These are phyloP conservation scores for Zelostemma sp. DNA, from an alignment of 1,140 invertebrate species.

Conservation along the genomic window DNA sequence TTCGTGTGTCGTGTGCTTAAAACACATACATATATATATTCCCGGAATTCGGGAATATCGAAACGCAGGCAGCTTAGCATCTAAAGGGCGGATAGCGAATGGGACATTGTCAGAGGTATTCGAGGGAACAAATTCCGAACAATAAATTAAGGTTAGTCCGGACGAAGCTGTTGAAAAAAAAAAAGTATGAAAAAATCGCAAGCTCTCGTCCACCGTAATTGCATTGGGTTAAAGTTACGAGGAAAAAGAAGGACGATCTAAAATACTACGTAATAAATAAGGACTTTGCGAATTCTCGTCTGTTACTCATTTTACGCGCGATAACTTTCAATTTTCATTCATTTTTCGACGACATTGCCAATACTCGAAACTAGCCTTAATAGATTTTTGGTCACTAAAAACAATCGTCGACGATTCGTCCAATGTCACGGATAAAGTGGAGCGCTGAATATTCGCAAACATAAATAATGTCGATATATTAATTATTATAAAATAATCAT, in stretches of 20 bases:
- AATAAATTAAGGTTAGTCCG: conserved; percentile 47
- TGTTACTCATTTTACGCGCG: conserved; percentile 25
- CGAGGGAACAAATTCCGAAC: conserved; percentile 36
- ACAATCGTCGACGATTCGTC: not conserved
- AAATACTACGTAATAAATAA: conserved; percentile 39
- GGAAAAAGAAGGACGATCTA: conserved; percentile 21
- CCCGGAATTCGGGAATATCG: conserved; percentile 41
- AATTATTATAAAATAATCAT: conserved; percentile 43
- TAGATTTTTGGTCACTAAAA: not conserved
- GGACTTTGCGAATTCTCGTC: conserved; percentile 9
- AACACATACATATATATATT: conserved; percentile 49
- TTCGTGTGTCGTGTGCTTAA: conserved; percentile 40
- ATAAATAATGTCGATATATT: conserved; percentile 50
- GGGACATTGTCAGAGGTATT: conserved; percentile 43
- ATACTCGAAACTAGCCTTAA: conserved; percentile 17
- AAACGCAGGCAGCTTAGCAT: conserved; percentile 36
- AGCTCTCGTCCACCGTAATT: conserved; percentile 28
- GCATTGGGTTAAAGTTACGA: conserved; percentile 26
- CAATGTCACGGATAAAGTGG: conserved; percentile 22
- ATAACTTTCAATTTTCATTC: conserved; percentile 8
- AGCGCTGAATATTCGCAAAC: conserved; percentile 34
- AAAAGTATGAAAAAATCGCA: not conserved
- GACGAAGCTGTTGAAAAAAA: conserved; percentile 26
- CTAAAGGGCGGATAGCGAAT: conserved; percentile 30
- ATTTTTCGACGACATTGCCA: conserved; percentile 34